phyloP scores from a whole-genome alignment of 2,113 vertebrate species.

The Pelusios castaneus region DNA sequence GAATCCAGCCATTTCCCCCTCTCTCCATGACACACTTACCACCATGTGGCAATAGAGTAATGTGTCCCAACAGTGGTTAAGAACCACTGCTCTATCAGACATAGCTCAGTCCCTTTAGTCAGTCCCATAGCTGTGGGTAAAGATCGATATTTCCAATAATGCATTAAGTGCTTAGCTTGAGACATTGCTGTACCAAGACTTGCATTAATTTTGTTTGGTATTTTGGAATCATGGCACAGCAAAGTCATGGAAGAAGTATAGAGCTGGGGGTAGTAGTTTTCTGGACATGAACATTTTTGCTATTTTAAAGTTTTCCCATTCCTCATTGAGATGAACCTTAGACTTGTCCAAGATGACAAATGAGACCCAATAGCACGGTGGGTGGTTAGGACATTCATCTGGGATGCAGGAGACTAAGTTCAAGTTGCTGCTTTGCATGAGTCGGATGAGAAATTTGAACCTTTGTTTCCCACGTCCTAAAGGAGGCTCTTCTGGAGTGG shows the following conservation, averaged over 20 bases:
- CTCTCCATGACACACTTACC: no score
- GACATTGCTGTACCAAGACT: not conserved
- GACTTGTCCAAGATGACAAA: not conserved
- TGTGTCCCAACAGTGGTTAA: no score
- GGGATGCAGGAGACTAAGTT: not conserved
- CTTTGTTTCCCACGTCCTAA: not conserved
- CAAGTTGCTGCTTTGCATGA: not conserved
- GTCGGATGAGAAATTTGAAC: not conserved
- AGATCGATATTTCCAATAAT: not conserved
- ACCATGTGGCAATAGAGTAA: no score
- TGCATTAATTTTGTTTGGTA: not conserved
- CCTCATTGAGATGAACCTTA: not conserved
- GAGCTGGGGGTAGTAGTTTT: no score
- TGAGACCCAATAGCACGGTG: not conserved
- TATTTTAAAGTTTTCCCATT: no score
- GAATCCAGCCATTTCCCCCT: no score
- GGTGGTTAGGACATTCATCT: not conserved
- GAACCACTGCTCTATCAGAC: no score
- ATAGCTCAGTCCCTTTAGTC: not conserved
- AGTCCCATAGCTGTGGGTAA: not conserved
- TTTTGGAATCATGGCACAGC: not conserved
- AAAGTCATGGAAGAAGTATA: not conserved
- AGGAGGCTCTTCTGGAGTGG: not conserved
- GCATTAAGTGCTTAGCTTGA: not conserved
- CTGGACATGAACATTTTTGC: no score